Percentiles rank a stretch among this genome's conserved stretches.
These are phyloP conservation scores for Scarus forsteni DNA, from an alignment of 2,797 vertebrate species.

Conservation along the genomic window DNA sequence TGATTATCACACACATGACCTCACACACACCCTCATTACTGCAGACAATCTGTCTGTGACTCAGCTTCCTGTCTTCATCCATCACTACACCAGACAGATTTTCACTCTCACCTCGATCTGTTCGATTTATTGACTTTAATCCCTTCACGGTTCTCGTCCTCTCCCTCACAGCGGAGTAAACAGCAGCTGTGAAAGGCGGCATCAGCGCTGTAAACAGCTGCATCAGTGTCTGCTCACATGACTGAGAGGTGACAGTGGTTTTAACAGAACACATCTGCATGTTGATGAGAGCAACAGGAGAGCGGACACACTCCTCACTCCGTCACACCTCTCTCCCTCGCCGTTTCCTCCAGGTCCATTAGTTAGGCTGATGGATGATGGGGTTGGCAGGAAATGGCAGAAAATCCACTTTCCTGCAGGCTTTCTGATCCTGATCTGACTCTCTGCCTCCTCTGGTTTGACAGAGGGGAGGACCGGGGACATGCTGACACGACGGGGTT, in stretches of 20 bases:
- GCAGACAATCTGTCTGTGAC: not conserved
- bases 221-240: slow-evolving; percentile 40
- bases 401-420: slow-evolving; percentile 53
- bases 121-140: slow-evolving; percentile 31
- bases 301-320: slow-evolving; percentile 11
- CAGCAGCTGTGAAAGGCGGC: slow-evolving; percentile 52
- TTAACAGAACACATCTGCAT: slow-evolving; percentile 27
- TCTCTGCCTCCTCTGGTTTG: slow-evolving; percentile 20
- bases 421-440: slow-evolving; percentile 47
- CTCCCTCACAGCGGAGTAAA: slow-evolving; percentile 38
- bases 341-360: slow-evolving; percentile 60
- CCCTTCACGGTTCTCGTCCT: slow-evolving; percentile 34
- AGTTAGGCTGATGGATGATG: slow-evolving; percentile 68
- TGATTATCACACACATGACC: slow-evolving; percentile 16
- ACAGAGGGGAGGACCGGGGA: slow-evolving; percentile 25
- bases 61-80: not conserved
- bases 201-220: slow-evolving; percentile 37
- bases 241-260: slow-evolving; percentile 35
- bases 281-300: slow-evolving; percentile 36
- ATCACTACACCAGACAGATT: slow-evolving; percentile 21
- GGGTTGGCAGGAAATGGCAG: slow-evolving; percentile 41
- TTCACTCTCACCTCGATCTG: slow-evolving; percentile 10
- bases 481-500: slow-evolving; percentile 33
- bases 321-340: slow-evolving; percentile 5
- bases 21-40: slow-evolving; percentile 7